Conservation (phyloP, 2,888 invertebrate genomes). For the Chrysopilus asiliformis region DNA sequence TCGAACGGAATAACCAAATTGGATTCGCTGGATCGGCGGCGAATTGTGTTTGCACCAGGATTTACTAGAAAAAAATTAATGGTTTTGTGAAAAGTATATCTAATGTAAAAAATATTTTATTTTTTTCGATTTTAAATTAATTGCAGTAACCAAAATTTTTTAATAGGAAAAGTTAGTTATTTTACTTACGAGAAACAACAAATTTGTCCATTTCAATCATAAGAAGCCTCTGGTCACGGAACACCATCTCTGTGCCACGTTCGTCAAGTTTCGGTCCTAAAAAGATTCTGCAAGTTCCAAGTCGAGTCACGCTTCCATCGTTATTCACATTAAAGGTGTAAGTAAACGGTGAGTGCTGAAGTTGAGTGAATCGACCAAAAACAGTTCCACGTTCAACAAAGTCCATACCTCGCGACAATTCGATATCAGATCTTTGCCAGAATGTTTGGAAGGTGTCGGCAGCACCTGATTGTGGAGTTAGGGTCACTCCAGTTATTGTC, state of each 20-base stretch:
- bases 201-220: constrained; percentile 60
- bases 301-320: constrained; percentile 30
- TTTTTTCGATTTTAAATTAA: no score
- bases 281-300: constrained; percentile 53
- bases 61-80: constrained; percentile 44
- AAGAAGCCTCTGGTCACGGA: constrained; percentile 45
- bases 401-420: constrained; percentile 68
- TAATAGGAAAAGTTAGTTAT: background rate
- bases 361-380: constrained; percentile 58
- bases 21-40: constrained; percentile 52
- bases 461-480: constrained; percentile 26
- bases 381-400: constrained; percentile 59
- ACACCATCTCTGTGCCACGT: constrained; percentile 42
- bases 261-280: constrained; percentile 53
- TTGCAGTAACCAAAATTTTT: background rate
- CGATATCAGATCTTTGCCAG: constrained; percentile 70
- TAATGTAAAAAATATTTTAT: no score
- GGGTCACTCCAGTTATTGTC: constrained; percentile 19
- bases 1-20: constrained; percentile 74
- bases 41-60: constrained; percentile 52
- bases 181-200: constrained; percentile 41
- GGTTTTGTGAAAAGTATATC: no score
- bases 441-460: constrained; percentile 44
- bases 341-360: constrained; percentile 58
- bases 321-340: constrained; percentile 52